These are phyloP conservation scores for Ethmia dodecea DNA, from an alignment of 2,888 invertebrate species.

Conservation along the genomic window DNA sequence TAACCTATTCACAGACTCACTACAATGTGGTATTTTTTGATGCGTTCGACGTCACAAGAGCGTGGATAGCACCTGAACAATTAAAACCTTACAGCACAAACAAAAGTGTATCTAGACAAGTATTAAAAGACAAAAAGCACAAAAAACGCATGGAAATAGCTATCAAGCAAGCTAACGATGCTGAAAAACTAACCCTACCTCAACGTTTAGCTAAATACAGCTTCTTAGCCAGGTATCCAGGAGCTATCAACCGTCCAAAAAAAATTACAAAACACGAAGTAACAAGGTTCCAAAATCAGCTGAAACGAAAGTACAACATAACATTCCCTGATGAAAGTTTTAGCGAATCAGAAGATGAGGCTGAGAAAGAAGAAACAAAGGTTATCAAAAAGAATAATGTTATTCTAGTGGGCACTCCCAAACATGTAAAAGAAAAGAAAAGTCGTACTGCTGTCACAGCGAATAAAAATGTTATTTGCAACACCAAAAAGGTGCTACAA, in stretches of 20 bases:
- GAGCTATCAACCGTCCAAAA: constrained; percentile 50
- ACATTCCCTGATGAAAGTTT: constrained; percentile 39
- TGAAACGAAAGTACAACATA: constrained; percentile 47
- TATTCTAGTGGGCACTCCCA: constrained; percentile 30
- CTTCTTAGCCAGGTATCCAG: constrained; percentile 61
- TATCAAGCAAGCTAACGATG: constrained; percentile 54
- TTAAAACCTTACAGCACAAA: constrained; percentile 48
- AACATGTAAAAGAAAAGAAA: constrained; percentile 23
- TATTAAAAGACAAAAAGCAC: constrained; percentile 17
- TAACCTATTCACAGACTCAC: constrained; percentile 56
- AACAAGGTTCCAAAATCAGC: constrained; percentile 35
- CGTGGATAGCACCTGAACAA: constrained; percentile 59
- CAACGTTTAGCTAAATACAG: constrained; percentile 60
- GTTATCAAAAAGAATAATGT: constrained; percentile 28
- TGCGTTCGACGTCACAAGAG: constrained; percentile 46
- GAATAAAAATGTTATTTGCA: constrained; percentile 1
- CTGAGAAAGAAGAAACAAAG: constrained; percentile 4
- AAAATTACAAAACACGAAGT: constrained; percentile 38
- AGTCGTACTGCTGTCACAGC: not conserved
- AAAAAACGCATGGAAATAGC: constrained; percentile 46
- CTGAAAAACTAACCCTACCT: constrained; percentile 38
- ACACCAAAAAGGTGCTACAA: constrained; percentile 8
- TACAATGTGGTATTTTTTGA: constrained; percentile 78
- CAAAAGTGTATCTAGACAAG: constrained; percentile 30
- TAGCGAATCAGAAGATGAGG: constrained; percentile 36